Percentiles rank a stretch among this genome's conserved stretches.
phyloP scores from a whole-genome alignment of 2,797 vertebrate genomes.

The Sebastes taczanowskii region DNA sequence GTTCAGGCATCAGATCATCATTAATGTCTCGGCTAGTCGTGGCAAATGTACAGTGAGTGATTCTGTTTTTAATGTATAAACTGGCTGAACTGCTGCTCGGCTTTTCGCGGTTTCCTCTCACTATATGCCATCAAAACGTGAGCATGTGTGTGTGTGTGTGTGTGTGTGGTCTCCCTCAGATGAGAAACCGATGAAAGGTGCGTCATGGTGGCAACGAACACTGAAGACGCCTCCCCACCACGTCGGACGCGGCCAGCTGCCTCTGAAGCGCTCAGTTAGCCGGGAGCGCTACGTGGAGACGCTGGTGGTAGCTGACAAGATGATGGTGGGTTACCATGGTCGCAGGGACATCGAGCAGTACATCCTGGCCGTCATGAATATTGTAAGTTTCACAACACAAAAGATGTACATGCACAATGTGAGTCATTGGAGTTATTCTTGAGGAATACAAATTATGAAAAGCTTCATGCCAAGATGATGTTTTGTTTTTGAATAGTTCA shows the following conservation, averaged over 20 bases:
- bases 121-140: neutral
- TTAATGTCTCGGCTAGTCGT: neutral
- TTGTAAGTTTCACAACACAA: constrained; percentile 96
- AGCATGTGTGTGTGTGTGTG: neutral
- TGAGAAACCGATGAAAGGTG: constrained; percentile 93
- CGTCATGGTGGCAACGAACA: constrained; percentile 92
- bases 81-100: neutral
- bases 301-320: constrained; percentile 97
- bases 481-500: neutral
- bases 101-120: neutral
- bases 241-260: constrained; percentile 90
- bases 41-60: neutral
- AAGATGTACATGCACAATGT: constrained; percentile 13
- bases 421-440: neutral
- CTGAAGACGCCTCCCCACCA: constrained; percentile 90
- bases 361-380: constrained; percentile 99
- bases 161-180: constrained; percentile 75
- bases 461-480: neutral
- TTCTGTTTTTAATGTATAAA: neutral
- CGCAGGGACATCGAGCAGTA: constrained; percentile 98
- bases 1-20: neutral
- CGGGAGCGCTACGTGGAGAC: constrained; percentile 97
- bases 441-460: neutral
- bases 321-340: constrained; percentile 99
- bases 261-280: constrained; percentile 96